Base-by-base conservation (phyloP, 1,140 invertebrate species). In the Eumaeus atala region DNA sequence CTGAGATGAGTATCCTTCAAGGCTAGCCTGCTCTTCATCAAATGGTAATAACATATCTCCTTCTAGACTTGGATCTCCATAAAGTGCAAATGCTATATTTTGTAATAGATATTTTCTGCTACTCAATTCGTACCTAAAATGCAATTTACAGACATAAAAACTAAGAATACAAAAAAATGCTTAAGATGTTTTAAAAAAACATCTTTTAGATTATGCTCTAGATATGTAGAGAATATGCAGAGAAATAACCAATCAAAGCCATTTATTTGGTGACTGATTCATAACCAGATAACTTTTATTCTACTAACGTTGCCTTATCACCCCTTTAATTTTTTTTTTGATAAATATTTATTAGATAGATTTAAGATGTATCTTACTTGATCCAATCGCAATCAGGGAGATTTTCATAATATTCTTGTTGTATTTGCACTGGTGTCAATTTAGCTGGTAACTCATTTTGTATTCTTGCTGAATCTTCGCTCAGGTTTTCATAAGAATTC, bases 341-440 rank as follows among this genome's bases (percentile, higher is more conserved):
- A n/a, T n/a, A n/a, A n/a, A n/a, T n/a, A n/a, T n/a, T n/a, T n/a
- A n/a, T n/a, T n/a, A n/a, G n/a, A n/a, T n/a, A n/a, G n/a, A n/a
- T n/a, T 28, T 28, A 28, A 2, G 21, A 28, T 28, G 6, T 6
- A 28, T 74, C 80, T 75, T 67, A 85, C 82, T 75, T 79, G 8
- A 84, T 67, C 82, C 82, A 85, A 63, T 85, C 80, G 66, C 69
- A 76, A 48, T 84, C 82, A 3, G 72, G 67, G 36, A 84, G 59
- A 56, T 85, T 85, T 70, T 85, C 80, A 69, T 70, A 85, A 64
- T 84, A 85, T 69, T 84, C 75, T 56, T 85, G 82, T 64, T 85
- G 82, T 59, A 85, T 76, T 65, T 85, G 71, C 37, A 81, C 70
- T 21, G 82, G 40, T 9, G 40, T 9, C 40, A 44, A 14, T 16